Percentiles rank a stretch among this genome's conserved stretches.
phyloP scores from a whole-genome alignment of 2,797 vertebrate genomes.

The Amazona finschi region DNA sequence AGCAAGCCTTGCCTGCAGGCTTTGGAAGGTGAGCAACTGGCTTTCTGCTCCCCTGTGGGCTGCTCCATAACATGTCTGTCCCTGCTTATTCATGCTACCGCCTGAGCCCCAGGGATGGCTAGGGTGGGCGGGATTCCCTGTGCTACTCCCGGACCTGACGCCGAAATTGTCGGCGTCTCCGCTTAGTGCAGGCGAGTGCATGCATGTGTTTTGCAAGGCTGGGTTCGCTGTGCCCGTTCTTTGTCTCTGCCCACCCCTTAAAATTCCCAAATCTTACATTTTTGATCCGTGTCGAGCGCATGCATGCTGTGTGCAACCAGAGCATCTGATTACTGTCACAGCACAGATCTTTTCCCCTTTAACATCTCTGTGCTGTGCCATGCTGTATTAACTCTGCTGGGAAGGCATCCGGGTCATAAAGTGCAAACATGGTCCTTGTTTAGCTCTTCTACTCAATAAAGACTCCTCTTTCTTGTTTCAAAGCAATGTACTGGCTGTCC shows the following conservation, averaged over 20 bases:
- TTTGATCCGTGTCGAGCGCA: neutral
- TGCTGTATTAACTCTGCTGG: neutral
- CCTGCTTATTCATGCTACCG: neutral
- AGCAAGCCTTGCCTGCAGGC: neutral
- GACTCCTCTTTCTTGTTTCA: slow-evolving; percentile 19
- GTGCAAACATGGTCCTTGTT: neutral
- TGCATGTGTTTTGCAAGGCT: neutral
- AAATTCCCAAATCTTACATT: neutral
- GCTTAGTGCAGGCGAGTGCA: neutral
- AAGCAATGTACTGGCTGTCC: slow-evolving; percentile 20
- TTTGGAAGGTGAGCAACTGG: neutral
- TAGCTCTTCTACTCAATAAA: neutral
- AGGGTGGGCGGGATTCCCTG: neutral
- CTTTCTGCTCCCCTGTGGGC: neutral
- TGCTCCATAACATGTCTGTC: neutral
- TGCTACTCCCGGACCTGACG: neutral
- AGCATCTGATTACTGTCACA: neutral
- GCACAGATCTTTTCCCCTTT: neutral
- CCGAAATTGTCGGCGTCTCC: accelerated
- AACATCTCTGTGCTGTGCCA: neutral
- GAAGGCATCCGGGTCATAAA: neutral
- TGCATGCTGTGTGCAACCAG: neutral
- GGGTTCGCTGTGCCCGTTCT: neutral
- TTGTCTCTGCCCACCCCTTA: neutral
- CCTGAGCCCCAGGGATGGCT: neutral